Evolutionary conservation across 2,113 vertebrate genomes (phyloP), one percentile per base, ranked within the genome.

Genomic region (Stigmatopora nigra): DNA sequence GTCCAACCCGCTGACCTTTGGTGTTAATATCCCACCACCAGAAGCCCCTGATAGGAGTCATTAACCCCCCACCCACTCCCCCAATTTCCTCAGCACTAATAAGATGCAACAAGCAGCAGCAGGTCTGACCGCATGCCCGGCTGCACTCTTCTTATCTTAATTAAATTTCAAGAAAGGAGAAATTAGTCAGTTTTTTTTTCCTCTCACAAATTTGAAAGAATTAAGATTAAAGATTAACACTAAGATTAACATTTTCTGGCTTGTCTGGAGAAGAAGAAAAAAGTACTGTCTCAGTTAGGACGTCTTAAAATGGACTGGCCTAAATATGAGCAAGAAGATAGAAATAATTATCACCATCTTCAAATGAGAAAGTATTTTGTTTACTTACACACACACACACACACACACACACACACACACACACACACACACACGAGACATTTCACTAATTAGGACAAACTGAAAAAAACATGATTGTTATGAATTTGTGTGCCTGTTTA

Each of bases 261-360:
- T 86, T 86, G 83, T 87, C 84, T 86, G 76, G 80, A 31, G 22
- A 48, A n/a, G n/a, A n/a, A n/a, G n/a, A 73, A 78, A 75, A 74
- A 72, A 4, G 80, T 73, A 78, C 64, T 60, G 63, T 78, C 67
- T 84, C 78, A 82, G 65, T 82, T 70, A 77, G 73, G 67, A 69
- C 3, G 73, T 71, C 76, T 78, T 70, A 61, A 45, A 7, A 61
- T n/a, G 55, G 71, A 57, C 58, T 65, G 83, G 65, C 86, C 84
- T 83, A 69, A 70, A 84, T 86, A 82, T 73, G 65, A 68, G 25
- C 2, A 47, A 46, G 46, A 49, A 25, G 25, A 62, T 45, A n/a
- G 36, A 22, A 63, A 47, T 13, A 1, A 49, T 31, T 11, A 35
- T n/a, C n/a, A 36, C 16, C 20, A 17, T 25, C 41, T 16, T 46